Base-by-base conservation (phyloP, 2,888 invertebrate genomes). In the Notodromas monacha region DNA sequence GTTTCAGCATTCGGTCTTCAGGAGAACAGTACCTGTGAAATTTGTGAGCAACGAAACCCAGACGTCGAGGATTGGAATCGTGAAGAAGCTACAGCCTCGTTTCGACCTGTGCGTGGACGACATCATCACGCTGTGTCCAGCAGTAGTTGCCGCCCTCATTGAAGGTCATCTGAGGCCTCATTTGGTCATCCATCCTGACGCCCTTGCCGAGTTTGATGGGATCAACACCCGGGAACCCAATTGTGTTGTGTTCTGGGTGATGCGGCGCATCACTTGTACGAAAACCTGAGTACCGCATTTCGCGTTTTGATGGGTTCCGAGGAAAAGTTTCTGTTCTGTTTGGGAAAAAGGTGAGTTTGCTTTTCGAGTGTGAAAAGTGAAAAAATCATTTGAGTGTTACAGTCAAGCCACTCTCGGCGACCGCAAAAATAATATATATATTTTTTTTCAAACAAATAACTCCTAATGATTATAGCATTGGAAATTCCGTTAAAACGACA, bases 171-270 rank as follows among this genome's bases (percentile, higher is more conserved):
- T 58, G 2, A 40, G 52, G 14, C 58, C 60, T 3, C 46, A 50
- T 43, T 42, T 57, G 12, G 39, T 60, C 2, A 50, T 57, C 15
- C 47, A 49, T 39, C 45, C 45, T 28, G 42, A 46, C 41, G 43
- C 50, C 10, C 31, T 45, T 5, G 38, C 44, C 3, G 54, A 56
- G 35, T 57, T 59, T 40, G 40, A 37, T n/a, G 46, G 39, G 2
- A 36, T 54, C 4, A 43, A 49, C 30, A 41, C 43, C 26, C 36
- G 36, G 2, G 41, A 53, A 30, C 57, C 59, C 3, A 56, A 56
- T 40, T 60, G 59, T 45, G 57, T 60, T 3, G 54, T 60, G 3
- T 34, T 56, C 59, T 57, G 2, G 60, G 61, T 42, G 57, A 57
- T 4, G 49, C 46, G 4, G 43, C 52, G 4, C 38, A 45, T 33